Evolutionary conservation across 2,113 vertebrate species (phyloP), one percentile per base, ranked within the genome.

Genomic region (Myiagra hebetior): DNA sequence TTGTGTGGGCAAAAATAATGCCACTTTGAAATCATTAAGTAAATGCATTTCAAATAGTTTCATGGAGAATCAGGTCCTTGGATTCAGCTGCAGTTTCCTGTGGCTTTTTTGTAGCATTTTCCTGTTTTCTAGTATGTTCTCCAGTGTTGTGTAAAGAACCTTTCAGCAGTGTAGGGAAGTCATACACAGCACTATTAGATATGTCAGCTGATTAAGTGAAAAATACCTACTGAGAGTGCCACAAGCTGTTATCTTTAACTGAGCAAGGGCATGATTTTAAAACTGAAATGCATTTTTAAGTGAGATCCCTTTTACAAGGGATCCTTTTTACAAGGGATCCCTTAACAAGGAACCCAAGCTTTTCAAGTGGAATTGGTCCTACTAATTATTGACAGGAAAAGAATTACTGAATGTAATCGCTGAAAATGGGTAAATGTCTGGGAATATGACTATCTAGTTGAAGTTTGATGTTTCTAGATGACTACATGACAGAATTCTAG

Each of bases 81-180:
- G 10, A n/a, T 89, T 82, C 49, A 60, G 6, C 85, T 60, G 41
- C 60, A 42, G 22, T 44, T 95, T 67, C 37, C 53, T 89, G 47
- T 5, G 4, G 41, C 37, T 87, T 82, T 79, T 78, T 93, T 72
- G 35, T n/a, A 35, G 65, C 52, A 7, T 75, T 91, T 78, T 35
- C 53, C 33, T 62, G 6, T 41, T 94, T 96, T 96, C 93, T 76
- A 83, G 94, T 12, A 79, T 62, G 70, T 96, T 96, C 95, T 87
- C 31, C 52, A 33, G 22, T 49, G 80, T 75, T 89, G 81, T 68
- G n/a, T 81, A 39, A 89, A 85, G 80, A 82, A 39, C 30, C 55
- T 84, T 92, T 87, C 52, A 75, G 81, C 91, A 60, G 65, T 31
- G 8, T 2, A 56, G 56, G 65, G 60, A 82, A 85, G 39, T 46